Conservation (phyloP, 1,140 invertebrate species). For the Lordiphosa clarofinis region DNA sequence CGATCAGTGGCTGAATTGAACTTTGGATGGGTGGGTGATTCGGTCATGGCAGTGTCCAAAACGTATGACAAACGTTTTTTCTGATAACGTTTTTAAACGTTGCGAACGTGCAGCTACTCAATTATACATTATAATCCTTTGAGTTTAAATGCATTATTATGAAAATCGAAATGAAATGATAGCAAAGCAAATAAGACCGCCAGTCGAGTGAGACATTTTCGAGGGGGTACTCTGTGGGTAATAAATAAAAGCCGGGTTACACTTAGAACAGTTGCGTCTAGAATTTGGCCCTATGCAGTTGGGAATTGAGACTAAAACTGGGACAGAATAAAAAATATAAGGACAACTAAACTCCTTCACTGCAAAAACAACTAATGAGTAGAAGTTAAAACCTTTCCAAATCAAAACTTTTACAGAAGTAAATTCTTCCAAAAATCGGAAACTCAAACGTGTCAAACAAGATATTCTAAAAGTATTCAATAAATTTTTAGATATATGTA, state of each 20-base stretch:
- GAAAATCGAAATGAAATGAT: slow-evolving; percentile 21
- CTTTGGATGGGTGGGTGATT: not conserved
- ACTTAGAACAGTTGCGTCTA: not conserved
- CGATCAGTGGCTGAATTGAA: not conserved
- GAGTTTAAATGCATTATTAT: slow-evolving; percentile 40
- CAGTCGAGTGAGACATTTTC: slow-evolving; percentile 10
- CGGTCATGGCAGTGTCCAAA: slow-evolving; percentile 2
- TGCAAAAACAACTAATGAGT: not conserved
- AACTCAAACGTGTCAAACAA: too few species aligned
- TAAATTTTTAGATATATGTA: too few species aligned
- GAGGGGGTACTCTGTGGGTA: slow-evolving; percentile 9
- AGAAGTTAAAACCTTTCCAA: not conserved
- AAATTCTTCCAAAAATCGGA: too few species aligned
- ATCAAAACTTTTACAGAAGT: too few species aligned
- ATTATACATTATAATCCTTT: slow-evolving; percentile 54
- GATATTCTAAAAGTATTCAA: too few species aligned
- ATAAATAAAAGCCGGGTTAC: slow-evolving; percentile 19
- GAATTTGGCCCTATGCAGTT: slow-evolving; percentile 20
- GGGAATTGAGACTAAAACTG: not conserved
- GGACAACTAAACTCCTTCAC: not conserved
- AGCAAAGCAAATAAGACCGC: slow-evolving; percentile 32
- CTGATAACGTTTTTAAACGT: slow-evolving; percentile 31
- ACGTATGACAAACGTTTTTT: slow-evolving; percentile 6
- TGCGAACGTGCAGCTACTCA: slow-evolving; percentile 29
- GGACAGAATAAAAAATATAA: not conserved